Evolutionary conservation across 2,888 invertebrate genomes (phyloP), one percentile per base, ranked within the genome.

Genomic region (Lochmaea capreae): DNA sequence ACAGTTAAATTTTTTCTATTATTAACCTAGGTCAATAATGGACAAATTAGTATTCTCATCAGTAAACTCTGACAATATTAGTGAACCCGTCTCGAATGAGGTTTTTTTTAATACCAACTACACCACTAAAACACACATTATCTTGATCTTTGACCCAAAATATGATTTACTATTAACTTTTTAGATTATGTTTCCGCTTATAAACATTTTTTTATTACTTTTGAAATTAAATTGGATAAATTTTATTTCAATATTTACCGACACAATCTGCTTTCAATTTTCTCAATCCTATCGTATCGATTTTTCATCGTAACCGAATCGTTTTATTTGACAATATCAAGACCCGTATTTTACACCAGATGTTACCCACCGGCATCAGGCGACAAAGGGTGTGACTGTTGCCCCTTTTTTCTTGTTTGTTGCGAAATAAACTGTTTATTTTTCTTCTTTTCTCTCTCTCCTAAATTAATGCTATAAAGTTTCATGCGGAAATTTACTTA

Each of bases 291-390:
- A 16, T 18, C 18, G 18, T 54, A 65, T 65, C 63, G 63, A 46
- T 65, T 26, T 49, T 65, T 22, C 46, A 65, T 46, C 63, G 43
- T 46, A 66, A 66, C 52, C 65, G 33, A 66, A 54, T 66, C 65
- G 54, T 54, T 66, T 39, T 33, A n/a, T 66, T 26, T 54, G 54
- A 66, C 26, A 66, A 66, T 54, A 66, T 66, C 65, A 54, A 33
- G 54, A 54, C n/a, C 16, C 65, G 65, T 66, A 66, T 66, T 66
- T 66, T 54, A 66, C 65, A 54, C 65, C 65, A 66, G 65, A 66
- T 66, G 65, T 66, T 54, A 46, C 65, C 52, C n/a, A 61, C n/a
- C 39, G 16, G 39, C 65, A 52, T 66, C 52, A 39, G 65, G 26
- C 52, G 65, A 66, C 65, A 66, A 66, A 66, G 54, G 65, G 54